Evolutionary conservation across 2,797 vertebrate species (phyloP), one percentile per base, ranked within the genome.

Genomic region (Propithecus deckenii): DNA sequence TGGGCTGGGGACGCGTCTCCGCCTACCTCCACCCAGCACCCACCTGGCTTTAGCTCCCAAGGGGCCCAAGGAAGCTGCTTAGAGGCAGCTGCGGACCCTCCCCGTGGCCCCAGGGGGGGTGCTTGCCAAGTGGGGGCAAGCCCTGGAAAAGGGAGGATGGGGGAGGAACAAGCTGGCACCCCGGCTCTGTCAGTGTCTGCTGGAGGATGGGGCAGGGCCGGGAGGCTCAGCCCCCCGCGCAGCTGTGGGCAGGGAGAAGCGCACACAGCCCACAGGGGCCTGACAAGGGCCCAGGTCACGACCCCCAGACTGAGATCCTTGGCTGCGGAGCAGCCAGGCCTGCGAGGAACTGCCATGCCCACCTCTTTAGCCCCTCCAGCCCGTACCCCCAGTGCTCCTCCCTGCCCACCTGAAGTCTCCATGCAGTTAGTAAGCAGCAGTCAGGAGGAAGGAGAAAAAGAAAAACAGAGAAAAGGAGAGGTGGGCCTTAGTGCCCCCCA

Each of bases 371-470:
- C 50, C 75, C 89, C 90, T 65, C 46, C 32, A 38, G 75, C 89
- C 89, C 30, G 2, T 0, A 0, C 0, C 55, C 50, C 28, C 67
- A 5, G 23, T 5, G 50, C 41, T 59, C 85, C 67, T 46, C 57
- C 83, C n/a, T 43, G 14, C 41, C 80, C 57, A 63, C 72, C 13
- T 2, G 4, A 41, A 71, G 50, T 23, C 74, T 92, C 97, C 81
- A 43, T 59, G 96, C 95, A 90, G 91, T 97, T 96, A 98, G 98
- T 98, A 35, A 98, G 98, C 97, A 97, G 94, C 97, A 97, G 85
- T 94, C 10, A 97, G 89, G 97, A 95, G 90, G 91, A 97, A 97
- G 90, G 93, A 97, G 94, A 84, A 88, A 97, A 98, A 97, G 96
- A 97, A 98, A 98, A 98, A 95, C 22, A 92, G 95, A 98, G 86